Evolutionary conservation across 2,888 invertebrate species (phyloP).

Genomic region (Lysandra bellargus): DNA sequence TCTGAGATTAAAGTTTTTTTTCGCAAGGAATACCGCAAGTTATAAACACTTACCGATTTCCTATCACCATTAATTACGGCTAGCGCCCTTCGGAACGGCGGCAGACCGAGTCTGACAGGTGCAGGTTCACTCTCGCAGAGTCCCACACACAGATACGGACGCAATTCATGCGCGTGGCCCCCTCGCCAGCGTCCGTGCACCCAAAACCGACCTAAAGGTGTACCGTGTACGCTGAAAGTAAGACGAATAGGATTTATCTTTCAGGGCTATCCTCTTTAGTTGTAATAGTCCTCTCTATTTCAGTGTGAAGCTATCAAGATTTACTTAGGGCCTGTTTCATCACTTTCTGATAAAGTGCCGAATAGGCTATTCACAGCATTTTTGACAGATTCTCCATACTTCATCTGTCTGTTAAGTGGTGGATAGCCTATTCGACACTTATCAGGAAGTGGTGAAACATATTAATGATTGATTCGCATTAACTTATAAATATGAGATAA

Average conservation of each 20-base stretch:
- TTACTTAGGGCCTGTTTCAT: no score
- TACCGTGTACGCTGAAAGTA: slow-evolving; percentile 49
- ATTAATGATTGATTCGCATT: no score
- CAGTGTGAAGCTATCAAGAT: not conserved
- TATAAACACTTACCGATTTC: slow-evolving; percentile 49
- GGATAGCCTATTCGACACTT: no score
- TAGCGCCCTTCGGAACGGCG: slow-evolving; percentile 52
- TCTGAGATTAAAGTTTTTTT: no score
- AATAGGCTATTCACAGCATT: no score
- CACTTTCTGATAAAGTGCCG: no score
- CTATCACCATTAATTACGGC: slow-evolving; percentile 45
- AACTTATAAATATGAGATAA: no score
- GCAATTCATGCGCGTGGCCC: slow-evolving; percentile 50
- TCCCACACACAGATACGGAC: slow-evolving; percentile 54
- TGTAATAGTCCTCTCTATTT: no score
- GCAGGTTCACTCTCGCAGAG: slow-evolving; percentile 44
- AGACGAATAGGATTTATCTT: no score
- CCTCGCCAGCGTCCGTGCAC: slow-evolving; percentile 61
- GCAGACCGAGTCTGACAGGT: slow-evolving; percentile 51
- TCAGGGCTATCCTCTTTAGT: not conserved
- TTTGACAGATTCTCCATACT: no score
- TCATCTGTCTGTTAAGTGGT: no score
- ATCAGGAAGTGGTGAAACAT: no score
- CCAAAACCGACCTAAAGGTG: slow-evolving; percentile 55
- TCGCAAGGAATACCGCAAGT: not conserved